phyloP scores from a whole-genome alignment of 2,888 invertebrate species.

The Napeogenes inachia region DNA sequence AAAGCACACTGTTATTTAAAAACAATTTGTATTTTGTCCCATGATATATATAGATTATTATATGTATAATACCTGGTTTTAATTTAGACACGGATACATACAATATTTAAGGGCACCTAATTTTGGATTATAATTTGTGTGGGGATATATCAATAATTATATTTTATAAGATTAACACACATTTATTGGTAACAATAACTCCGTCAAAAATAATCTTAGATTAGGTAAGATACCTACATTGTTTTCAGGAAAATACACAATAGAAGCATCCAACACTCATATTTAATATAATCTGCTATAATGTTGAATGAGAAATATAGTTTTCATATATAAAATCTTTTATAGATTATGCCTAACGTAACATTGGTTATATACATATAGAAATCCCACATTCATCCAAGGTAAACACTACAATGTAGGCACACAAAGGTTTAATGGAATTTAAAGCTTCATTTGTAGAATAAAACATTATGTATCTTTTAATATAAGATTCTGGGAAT shows the following conservation, averaged over 20 bases:
- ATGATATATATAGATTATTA: too few species aligned
- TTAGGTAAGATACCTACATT: background rate
- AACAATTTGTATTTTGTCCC: too few species aligned
- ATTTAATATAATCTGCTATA: constrained; percentile 1
- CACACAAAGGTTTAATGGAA: constrained; percentile 34
- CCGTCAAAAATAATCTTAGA: background rate
- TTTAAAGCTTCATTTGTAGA: constrained; percentile 34
- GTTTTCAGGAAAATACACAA: background rate
- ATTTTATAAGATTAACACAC: background rate
- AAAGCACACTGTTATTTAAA: too few species aligned
- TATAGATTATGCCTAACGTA: constrained; percentile 9
- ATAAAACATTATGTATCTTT: constrained; percentile 20
- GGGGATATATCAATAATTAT: background rate
- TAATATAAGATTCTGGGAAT: constrained; percentile 22
- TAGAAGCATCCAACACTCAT: background rate
- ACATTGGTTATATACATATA: constrained; percentile 16
- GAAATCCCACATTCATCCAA: constrained; percentile 16
- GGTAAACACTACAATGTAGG: constrained; percentile 29
- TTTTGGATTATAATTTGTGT: too few species aligned
- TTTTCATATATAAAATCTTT: background rate
- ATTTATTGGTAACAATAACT: background rate
- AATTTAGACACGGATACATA: too few species aligned
- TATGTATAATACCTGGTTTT: too few species aligned
- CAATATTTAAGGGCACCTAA: too few species aligned
- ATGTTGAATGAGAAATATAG: background rate